Percentiles rank a stretch among this genome's conserved stretches.
Conservation (phyloP, 2,888 invertebrate genomes). For the Drosophila diplacantha region DNA sequence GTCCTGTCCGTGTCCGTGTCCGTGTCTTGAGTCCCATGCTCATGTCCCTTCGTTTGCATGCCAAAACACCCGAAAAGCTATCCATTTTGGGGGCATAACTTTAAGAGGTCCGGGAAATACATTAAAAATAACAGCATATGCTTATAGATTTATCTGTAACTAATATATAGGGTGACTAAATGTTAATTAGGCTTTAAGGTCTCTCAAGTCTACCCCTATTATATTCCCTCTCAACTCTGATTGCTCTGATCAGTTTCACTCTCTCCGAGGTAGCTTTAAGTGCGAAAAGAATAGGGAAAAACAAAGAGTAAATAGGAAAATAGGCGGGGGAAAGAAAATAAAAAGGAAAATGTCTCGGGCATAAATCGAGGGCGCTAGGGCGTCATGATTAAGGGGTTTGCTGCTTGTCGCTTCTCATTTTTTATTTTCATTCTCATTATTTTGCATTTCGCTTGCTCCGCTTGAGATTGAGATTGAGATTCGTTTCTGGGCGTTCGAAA, state of each 20-base stretch:
- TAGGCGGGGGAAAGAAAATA: background rate
- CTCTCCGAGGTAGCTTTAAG: conserved; percentile 16
- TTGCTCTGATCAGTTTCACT: conserved; percentile 1
- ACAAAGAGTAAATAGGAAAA: background rate
- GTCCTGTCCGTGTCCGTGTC: conserved; percentile 14
- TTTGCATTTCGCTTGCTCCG: conserved; percentile 31
- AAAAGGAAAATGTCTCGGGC: conserved; percentile 43
- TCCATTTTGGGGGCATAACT: conserved; percentile 5
- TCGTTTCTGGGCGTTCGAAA: conserved; percentile 13
- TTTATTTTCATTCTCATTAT: conserved; percentile 68
- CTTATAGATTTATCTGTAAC: background rate
- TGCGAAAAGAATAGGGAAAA: background rate
- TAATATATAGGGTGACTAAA: background rate
- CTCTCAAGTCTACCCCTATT: no score
- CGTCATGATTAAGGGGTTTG: conserved; percentile 72
- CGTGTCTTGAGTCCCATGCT: conserved; percentile 9
- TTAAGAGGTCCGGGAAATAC: background rate
- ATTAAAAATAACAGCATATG: background rate
- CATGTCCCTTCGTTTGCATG: conserved; percentile 44
- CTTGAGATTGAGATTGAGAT: conserved; percentile 11
- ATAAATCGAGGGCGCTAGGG: conserved; percentile 66
- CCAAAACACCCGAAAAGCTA: background rate
- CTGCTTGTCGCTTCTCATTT: conserved; percentile 68
- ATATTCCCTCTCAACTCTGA: background rate
- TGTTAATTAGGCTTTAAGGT: no score